A percentile compares a stretch with the other conserved stretches of the same genome.
Evolutionary conservation across 2,797 vertebrate genomes (phyloP).

Genomic region (Cyclura pinguis): DNA sequence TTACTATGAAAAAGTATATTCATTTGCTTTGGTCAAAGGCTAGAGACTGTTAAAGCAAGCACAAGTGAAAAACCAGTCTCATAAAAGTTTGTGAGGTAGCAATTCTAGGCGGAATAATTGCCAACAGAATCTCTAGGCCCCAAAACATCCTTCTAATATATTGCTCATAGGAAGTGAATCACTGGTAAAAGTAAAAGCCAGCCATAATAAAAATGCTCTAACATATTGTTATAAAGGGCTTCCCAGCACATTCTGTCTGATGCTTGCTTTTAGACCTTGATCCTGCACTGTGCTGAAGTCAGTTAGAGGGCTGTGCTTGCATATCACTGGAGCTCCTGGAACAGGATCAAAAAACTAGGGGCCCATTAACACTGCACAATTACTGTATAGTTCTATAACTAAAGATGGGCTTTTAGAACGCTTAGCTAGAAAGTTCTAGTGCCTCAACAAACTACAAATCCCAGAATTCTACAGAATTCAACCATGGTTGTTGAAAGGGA

Average conservation of each 20-base stretch:
- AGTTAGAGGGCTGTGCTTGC: not conserved
- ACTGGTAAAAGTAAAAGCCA: slow-evolving; percentile 28
- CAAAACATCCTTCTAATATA: not conserved
- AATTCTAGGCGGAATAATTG: not conserved
- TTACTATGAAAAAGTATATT: not conserved
- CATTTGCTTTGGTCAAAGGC: not conserved
- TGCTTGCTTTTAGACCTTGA: not conserved
- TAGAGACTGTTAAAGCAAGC: not conserved
- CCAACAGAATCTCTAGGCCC: not conserved
- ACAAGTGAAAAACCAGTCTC: slow-evolving; percentile 40
- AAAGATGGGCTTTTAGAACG: too few relatives aligned
- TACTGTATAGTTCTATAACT: too few relatives aligned
- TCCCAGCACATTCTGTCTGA: slow-evolving; percentile 12
- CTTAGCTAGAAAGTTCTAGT: too few relatives aligned
- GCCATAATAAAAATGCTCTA: slow-evolving; percentile 22
- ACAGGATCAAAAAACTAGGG: not conserved
- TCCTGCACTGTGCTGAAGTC: not conserved
- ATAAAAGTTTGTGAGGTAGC: not conserved
- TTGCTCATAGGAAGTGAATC: slow-evolving; percentile 37
- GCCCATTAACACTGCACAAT: too few relatives aligned
- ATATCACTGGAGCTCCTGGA: not conserved
- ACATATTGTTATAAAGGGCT: not conserved
- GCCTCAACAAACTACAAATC: too few relatives aligned
- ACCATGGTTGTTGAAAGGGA: too few relatives aligned
- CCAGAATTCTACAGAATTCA: too few relatives aligned